Evolutionary conservation across 2,888 invertebrate species (phyloP), one percentile per base, ranked within the genome.

Genomic region (Silvanus unidentatus): DNA sequence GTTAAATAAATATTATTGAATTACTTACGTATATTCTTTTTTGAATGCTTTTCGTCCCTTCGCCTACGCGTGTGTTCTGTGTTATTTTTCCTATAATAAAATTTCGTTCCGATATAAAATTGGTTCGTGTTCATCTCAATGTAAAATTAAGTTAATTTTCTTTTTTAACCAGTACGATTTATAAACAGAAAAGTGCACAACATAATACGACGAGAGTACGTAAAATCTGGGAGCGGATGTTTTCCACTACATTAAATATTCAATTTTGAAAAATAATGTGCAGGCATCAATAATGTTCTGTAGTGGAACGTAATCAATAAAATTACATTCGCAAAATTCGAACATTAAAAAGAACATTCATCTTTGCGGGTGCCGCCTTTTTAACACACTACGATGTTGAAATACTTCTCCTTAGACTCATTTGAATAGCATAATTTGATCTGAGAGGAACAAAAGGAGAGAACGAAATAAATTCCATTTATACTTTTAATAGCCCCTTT

Each of bases 341-440:
- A 40, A 39, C 45, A 45, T 46, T 49, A 46, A 49, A 47, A 42
- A 37, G 42, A 36, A 39, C 46, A 49, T 47, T 42, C 44, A 42
- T 49, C 46, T 49, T 46, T 42, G 38, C 34, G 37, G 43, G 43
- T 39, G 38, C 42, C 40, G 42, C 40, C 38, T 44, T 42, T 39
- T 41, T 45, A 37, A 41, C 42, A 42, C 42, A 15, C 34, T 40
- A 30, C n/a, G n/a, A n/a, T 43, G 38, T 45, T 37, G 38, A 43
- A 45, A 40, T 48, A 44, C 46, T 40, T 39, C 49, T n/a, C n/a
- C n/a, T 38, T 46, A 43, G 43, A 32, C 42, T 44, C 47, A 47
- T 49, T 47, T 49, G 44, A 51, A 53, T 53, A 47, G 48, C 47
- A 52, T 52, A 49, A 54, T 54, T 54, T 48, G 53, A 52, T 52